Percentiles rank a stretch among this genome's conserved stretches.
phyloP scores from a whole-genome alignment of 1,140 invertebrate genomes.

The Drosophila subpulchrella region DNA sequence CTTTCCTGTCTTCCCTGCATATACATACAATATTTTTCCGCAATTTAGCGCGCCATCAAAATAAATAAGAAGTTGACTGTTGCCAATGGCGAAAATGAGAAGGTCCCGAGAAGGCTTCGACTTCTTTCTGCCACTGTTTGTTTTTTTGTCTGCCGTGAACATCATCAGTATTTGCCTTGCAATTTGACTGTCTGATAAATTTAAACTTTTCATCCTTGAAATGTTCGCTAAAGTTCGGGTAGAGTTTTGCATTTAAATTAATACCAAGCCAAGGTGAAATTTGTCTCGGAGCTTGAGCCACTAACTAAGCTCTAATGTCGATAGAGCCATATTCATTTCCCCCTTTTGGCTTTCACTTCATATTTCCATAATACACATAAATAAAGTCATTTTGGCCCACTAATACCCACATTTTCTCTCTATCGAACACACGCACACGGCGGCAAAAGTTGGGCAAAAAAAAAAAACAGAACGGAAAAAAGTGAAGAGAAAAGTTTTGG shows the following conservation, averaged over 20 bases:
- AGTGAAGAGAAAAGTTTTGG: constrained; percentile 57
- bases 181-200: constrained; percentile 48
- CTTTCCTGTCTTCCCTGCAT: constrained; percentile 5
- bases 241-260: constrained; percentile 44
- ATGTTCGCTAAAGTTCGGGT: constrained; percentile 5
- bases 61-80: constrained; percentile 71
- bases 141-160: constrained; percentile 23
- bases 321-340: constrained; percentile 38
- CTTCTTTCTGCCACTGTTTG: constrained; percentile 14
- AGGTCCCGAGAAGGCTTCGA: background rate
- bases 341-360: constrained; percentile 60
- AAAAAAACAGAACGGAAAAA: constrained; percentile 19
- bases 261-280: constrained; percentile 10
- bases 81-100: constrained; percentile 48
- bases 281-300: background rate
- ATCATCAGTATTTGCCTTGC: constrained; percentile 54
- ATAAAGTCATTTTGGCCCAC: constrained; percentile 71
- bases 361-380: constrained; percentile 75
- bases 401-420: constrained; percentile 39
- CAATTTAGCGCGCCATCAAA: constrained; percentile 72
- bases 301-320: constrained; percentile 34
- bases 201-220: constrained; percentile 33
- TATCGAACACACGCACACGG: constrained; percentile 5
- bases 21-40: constrained; percentile 57
- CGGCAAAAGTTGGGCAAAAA: constrained; percentile 22